A percentile compares a stretch with the other conserved stretches of the same genome.
These are phyloP conservation scores for Enoplosus armatus DNA, from an alignment of 2,797 vertebrate species.

Conservation along the genomic window DNA sequence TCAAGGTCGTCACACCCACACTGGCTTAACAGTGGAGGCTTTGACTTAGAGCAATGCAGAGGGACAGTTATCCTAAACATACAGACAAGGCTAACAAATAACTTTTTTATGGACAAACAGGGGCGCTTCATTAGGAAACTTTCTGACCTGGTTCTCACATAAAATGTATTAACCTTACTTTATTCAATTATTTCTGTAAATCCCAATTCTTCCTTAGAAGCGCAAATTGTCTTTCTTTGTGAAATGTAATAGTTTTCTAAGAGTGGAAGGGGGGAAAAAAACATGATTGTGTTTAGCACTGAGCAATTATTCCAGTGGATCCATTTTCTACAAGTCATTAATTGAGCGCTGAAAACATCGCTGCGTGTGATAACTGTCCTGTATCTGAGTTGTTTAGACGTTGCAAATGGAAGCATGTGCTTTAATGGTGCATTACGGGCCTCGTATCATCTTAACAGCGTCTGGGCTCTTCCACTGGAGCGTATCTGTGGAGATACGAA, in stretches of 20 bases:
- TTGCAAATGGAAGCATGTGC: conserved; percentile 24
- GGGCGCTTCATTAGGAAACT: too few relatives aligned
- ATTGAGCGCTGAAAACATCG: conserved; percentile 20
- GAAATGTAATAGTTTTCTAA: not conserved
- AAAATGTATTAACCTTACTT: not conserved
- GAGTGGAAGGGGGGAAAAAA: not conserved
- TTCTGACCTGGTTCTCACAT: not conserved
- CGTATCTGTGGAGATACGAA: not conserved
- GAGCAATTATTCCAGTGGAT: conserved; percentile 29
- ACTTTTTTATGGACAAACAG: not conserved
- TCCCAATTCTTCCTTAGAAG: not conserved
- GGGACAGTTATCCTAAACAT: not conserved
- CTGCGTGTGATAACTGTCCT: conserved; percentile 30
- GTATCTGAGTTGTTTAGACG: conserved; percentile 30
- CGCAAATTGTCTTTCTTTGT: not conserved
- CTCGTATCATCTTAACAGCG: conserved; percentile 19
- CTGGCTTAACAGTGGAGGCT: too few relatives aligned
- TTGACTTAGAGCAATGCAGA: not conserved
- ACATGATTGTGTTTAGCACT: not conserved
- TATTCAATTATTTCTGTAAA: not conserved
- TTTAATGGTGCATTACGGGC: conserved; percentile 23
- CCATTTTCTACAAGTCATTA: conserved; percentile 31
- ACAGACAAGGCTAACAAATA: not conserved
- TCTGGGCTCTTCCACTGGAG: conserved; percentile 22
- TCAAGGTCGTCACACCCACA: not conserved